These are phyloP conservation scores for Mus spretus DNA, from an alignment of 2,797 vertebrate species.

Conservation along the genomic window DNA sequence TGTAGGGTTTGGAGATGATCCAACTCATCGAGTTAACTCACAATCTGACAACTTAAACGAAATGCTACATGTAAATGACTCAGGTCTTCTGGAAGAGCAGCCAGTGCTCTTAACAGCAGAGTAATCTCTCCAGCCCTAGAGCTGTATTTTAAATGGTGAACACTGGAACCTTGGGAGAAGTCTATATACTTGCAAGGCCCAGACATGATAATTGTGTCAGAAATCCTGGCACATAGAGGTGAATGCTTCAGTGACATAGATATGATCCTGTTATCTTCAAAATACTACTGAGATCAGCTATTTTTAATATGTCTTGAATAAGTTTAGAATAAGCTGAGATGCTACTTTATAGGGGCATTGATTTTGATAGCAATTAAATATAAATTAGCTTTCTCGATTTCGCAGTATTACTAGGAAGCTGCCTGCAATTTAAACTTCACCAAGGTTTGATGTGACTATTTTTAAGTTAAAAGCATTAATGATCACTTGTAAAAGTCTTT, in stretches of 20 bases:
- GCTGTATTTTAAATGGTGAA: not conserved
- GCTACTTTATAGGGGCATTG: constrained; percentile 55
- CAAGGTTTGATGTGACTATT: constrained; percentile 72
- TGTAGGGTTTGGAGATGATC: not conserved
- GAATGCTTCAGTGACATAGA: not conserved
- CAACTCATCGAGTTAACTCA: not conserved
- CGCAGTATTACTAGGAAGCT: constrained; percentile 67
- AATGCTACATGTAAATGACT: constrained; percentile 12
- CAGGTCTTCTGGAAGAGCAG: not conserved
- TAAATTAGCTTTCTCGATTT: constrained; percentile 78
- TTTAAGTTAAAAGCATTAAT: constrained; percentile 79
- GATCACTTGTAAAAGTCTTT: constrained; percentile 74
- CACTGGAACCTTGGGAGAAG: not conserved
- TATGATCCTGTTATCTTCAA: constrained; percentile 47
- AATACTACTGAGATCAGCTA: constrained; percentile 23
- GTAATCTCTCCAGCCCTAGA: not conserved
- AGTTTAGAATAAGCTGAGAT: constrained; percentile 67
- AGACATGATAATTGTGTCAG: not conserved
- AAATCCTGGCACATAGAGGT: not conserved
- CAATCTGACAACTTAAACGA: constrained; percentile 19
- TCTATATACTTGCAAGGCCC: not conserved
- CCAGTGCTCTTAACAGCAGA: no score
- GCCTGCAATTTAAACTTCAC: constrained; percentile 75
- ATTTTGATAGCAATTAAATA: constrained; percentile 80
- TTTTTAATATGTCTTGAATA: constrained; percentile 72